Conservation (phyloP, 2,888 invertebrate genomes). For the Cheilosia soror region DNA sequence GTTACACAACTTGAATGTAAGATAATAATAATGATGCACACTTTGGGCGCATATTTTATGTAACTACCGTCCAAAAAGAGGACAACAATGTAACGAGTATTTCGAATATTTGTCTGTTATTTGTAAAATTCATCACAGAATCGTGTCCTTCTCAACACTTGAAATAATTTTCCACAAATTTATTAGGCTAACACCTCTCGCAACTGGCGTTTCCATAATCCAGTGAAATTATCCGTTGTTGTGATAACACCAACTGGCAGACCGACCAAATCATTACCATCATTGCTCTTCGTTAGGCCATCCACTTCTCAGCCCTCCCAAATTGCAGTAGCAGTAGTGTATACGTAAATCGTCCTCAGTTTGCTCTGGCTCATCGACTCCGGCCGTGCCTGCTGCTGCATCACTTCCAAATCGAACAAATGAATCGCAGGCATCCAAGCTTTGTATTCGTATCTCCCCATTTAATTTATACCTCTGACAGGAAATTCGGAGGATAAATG, state of each 20-base stretch:
- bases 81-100: too few species aligned
- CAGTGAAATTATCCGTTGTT: conserved; percentile 47
- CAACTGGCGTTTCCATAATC: conserved; percentile 67
- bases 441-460: conserved; percentile 62
- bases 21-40: too few species aligned
- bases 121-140: not conserved
- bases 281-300: conserved; percentile 48
- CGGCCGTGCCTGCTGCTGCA: conserved; percentile 38
- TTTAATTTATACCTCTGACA: conserved; percentile 72
- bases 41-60: too few species aligned
- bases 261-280: conserved; percentile 55
- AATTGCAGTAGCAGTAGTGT: not conserved
- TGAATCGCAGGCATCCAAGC: conserved; percentile 57
- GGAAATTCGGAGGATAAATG: conserved; percentile 69
- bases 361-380: conserved; percentile 43
- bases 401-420: conserved; percentile 52
- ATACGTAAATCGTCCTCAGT: conserved; percentile 38
- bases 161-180: conserved; percentile 52
- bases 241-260: conserved; percentile 32
- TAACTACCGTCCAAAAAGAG: too few species aligned
- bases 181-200: conserved; percentile 61
- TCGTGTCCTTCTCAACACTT: conserved; percentile 18
- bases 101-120: too few species aligned
- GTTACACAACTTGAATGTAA: too few species aligned
- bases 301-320: not conserved